Evolutionary conservation across 2,113 vertebrate genomes (phyloP), one percentile per base, ranked within the genome.

Genomic region (Thamnaconus septentrionalis): DNA sequence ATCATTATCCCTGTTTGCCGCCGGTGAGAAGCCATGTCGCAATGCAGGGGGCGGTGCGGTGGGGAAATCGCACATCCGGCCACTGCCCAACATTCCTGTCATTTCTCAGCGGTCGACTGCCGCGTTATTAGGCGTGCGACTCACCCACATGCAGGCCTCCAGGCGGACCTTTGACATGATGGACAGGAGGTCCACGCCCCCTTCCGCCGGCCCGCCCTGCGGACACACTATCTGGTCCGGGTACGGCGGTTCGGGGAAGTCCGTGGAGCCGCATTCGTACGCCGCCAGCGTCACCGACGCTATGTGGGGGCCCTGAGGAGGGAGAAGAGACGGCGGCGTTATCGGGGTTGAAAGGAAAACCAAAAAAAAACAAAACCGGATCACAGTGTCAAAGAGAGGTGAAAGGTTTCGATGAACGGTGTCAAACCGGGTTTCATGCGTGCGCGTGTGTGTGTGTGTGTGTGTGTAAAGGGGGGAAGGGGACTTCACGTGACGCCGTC

Each of bases 141-240:
- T 96, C 91, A 98, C 97, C 97, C 97, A 99, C 97, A 99, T 99
- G 85, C 96, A 99, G 89, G 97, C 97, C 84, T 99, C 97, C 85
- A 98, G 91, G 69, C 97, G 95, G 86, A 99, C 97, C 93, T 99
- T 99, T 18, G 97, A 97, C 91, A 99, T 97, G 87, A 99, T 99
- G 56, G 94, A 93, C 93, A 96, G 95, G 51, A 99, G 78, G 18
- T 96, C 93, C 89, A 99, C 87, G 70, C 91, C 84, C 79, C 89
- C 94, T 66, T 89, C 91, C 47, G 79, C 0, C 0, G 58, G 69
- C 48, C 87, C 94, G 64, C 88, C 88, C 3, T 93, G 90, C 5
- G 97, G 96, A 84, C 97, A 99, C 74, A 96, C 85, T 31, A 99
- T 97, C 60, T 98, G 94, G 84, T 98, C 95, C 0, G 97, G 97